phyloP scores from a whole-genome alignment of 2,888 invertebrate genomes.

The Dilophus febrilis region DNA sequence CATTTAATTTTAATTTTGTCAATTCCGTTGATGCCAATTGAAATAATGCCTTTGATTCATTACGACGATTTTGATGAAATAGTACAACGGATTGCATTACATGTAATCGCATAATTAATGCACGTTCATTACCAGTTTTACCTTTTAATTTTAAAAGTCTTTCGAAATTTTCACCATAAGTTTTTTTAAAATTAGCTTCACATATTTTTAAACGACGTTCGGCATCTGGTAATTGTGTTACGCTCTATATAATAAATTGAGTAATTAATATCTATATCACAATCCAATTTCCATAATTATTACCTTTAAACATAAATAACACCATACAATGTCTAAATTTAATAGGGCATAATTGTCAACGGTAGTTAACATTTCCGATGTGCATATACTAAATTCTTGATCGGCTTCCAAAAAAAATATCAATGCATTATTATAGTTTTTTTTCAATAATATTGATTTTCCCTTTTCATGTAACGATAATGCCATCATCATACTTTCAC shows the following conservation, averaged over 20 bases:
- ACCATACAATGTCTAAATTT: constrained; percentile 80
- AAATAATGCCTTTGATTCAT: constrained; percentile 42
- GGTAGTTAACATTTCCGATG: constrained; percentile 33
- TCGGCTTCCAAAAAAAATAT: constrained; percentile 65
- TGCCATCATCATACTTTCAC: constrained; percentile 51
- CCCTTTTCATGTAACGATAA: constrained; percentile 70
- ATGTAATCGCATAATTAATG: constrained; percentile 59
- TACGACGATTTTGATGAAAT: constrained; percentile 55
- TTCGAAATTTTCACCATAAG: constrained; percentile 48
- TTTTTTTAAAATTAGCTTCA: constrained; percentile 44
- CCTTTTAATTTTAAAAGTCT: constrained; percentile 41
- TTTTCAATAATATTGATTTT: constrained; percentile 42
- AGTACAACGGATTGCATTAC: constrained; percentile 62
- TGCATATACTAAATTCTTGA: constrained; percentile 39
- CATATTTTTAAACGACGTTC: constrained; percentile 47
- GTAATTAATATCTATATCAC: background rate
- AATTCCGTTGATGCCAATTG: constrained; percentile 46
- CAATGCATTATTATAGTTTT: constrained; percentile 51
- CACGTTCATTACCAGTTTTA: constrained; percentile 45
- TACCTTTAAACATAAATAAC: constrained; percentile 52
- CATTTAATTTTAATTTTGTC: constrained; percentile 42
- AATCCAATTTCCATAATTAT: background rate
- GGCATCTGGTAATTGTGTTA: constrained; percentile 57
- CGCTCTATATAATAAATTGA: constrained; percentile 30
- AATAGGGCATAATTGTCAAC: constrained; percentile 74